These are phyloP conservation scores for Varroa destructor DNA, from an alignment of 1,140 invertebrate species.

Conservation along the genomic window DNA sequence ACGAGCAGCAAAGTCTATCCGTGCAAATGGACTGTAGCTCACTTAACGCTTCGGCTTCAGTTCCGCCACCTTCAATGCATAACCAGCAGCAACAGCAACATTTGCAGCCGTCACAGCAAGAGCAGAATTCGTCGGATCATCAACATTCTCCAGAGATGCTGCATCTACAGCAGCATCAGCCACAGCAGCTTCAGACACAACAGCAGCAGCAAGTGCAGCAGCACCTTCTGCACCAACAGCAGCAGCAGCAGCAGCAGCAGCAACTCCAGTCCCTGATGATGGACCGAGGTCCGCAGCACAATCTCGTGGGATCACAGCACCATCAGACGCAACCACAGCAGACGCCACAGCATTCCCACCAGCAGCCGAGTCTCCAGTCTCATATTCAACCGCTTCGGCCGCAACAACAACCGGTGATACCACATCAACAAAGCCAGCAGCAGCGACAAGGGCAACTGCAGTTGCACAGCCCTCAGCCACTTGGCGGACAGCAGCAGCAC, in stretches of 20 bases:
- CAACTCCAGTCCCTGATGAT: background rate
- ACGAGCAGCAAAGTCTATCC: slow-evolving; percentile 35
- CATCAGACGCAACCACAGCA: background rate
- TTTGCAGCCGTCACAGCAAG: background rate
- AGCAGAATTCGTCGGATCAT: slow-evolving; percentile 21
- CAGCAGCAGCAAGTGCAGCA: background rate
- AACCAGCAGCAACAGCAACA: slow-evolving; percentile 16
- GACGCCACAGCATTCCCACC: too few species aligned
- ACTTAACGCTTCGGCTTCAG: slow-evolving; percentile 32
- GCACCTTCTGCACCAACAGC: background rate
- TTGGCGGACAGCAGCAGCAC: too few species aligned
- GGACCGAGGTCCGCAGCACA: background rate
- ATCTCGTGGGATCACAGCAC: background rate
- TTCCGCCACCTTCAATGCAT: slow-evolving; percentile 35
- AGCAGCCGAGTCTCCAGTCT: too few species aligned
- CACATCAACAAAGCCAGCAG: slow-evolving; percentile 4
- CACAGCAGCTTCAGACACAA: background rate
- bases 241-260: background rate
- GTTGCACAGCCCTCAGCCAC: too few species aligned
- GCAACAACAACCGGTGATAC: too few species aligned
- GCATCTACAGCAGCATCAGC: slow-evolving; percentile 6
- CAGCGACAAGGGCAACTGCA: background rate
- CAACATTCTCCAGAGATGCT: background rate
- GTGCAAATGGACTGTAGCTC: slow-evolving; percentile 47
- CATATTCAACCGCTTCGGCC: too few species aligned